phyloP scores from a whole-genome alignment of 2,113 vertebrate species.

The Toxotes chatareus region DNA sequence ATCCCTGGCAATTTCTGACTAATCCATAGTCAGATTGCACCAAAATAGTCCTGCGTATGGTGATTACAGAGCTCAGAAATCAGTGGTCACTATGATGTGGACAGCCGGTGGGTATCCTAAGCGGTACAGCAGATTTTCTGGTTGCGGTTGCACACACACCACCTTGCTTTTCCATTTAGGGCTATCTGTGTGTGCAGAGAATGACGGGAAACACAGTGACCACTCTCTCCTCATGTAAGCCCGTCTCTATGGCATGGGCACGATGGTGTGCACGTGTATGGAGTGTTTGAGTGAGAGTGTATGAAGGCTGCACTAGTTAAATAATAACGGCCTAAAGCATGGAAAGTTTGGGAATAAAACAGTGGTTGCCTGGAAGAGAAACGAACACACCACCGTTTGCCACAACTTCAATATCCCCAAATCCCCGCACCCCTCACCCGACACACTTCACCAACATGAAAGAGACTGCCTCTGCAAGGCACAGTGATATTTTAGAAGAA shows the following conservation, averaged over 20 bases:
- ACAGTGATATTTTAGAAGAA: slow-evolving; percentile 50
- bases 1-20: slow-evolving; percentile 77
- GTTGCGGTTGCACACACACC: slow-evolving; percentile 64
- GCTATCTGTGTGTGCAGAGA: slow-evolving; percentile 70
- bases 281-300: slow-evolving; percentile 23
- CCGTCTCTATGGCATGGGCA: slow-evolving; percentile 2
- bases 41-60: slow-evolving; percentile 79
- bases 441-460: slow-evolving; percentile 56
- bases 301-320: slow-evolving; percentile 21
- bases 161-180: slow-evolving; percentile 83
- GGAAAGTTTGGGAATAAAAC: slow-evolving; percentile 62
- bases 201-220: slow-evolving; percentile 80
- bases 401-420: slow-evolving; percentile 50
- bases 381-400: slow-evolving; percentile 28
- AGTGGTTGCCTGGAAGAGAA: slow-evolving; percentile 33
- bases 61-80: slow-evolving; percentile 84
- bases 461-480: slow-evolving; percentile 43
- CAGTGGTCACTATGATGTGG: slow-evolving; percentile 85
- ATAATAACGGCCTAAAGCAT: slow-evolving; percentile 49
- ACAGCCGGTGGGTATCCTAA: slow-evolving; percentile 77
- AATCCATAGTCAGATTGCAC: slow-evolving; percentile 83
- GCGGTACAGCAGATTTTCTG: slow-evolving; percentile 82
- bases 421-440: slow-evolving; percentile 41
- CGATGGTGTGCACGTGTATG: not conserved
- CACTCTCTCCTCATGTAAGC: slow-evolving; percentile 51